Base-by-base conservation (phyloP, 2,888 invertebrate species). In the Leucoptera coffeella region DNA sequence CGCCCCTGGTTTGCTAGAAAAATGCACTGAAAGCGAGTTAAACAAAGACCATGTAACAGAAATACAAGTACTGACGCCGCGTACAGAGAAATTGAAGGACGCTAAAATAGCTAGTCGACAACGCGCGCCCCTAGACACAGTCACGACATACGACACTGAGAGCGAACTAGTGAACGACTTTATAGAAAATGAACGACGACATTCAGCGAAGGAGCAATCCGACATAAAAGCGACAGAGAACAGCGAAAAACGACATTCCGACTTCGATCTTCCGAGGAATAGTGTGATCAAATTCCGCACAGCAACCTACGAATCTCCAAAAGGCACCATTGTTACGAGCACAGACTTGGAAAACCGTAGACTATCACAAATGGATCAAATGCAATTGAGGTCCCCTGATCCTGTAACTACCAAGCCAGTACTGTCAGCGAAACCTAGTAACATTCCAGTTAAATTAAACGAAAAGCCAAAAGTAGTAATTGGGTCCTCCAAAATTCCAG, bases 41-140 rank as follows among this genome's bases (percentile, higher is more conserved):
- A 44, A 45, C 19, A 52, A 73, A 40, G 78, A 80, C 14, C 83
- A 82, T 42, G 73, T 85, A 15, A 85, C 83, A 21, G 85, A 85
- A 56, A 85, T 85, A 30, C 80, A 83, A 53, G 83, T 84, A 1
- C 55, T 76, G 2, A 75, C 77, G 10, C 73, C 75, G 4, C 56
- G 59, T 23, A 62, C 47, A 28, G 74, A 55, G 35, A 59, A 57
- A 37, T 37, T 39, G 11, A 41, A 36, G 15, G 55, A 51, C 47
- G 52, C 60, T 31, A 64, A 64, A 45, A 42, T 61, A 28, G 41
- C 53, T 17, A 58, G 60, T 35, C 64, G 58, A 35, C 67, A 69
- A 34, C 47, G 67, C 45, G 47, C 47, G 14, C 58, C 61, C 3
- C 46, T 49, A 34, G 69, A 67, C 31, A 59, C 61, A 0, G 40